Conservation (phyloP, 2,797 vertebrate species). For the Bufotes viridis region DNA sequence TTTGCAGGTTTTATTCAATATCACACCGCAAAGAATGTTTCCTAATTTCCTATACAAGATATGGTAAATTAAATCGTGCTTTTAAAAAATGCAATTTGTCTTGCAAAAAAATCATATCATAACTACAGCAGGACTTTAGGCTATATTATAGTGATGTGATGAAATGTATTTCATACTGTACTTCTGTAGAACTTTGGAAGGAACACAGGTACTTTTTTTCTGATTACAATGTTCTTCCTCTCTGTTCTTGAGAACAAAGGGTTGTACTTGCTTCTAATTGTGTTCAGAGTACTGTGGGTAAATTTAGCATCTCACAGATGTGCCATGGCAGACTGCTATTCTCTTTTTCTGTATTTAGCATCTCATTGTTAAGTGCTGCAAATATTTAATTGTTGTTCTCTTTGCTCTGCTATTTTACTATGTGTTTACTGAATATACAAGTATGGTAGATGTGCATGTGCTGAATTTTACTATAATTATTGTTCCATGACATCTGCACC, state of each 20-base stretch:
- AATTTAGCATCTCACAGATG: slow-evolving; percentile 57
- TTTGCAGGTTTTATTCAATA: too few species aligned
- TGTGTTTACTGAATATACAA: slow-evolving; percentile 27
- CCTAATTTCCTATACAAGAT: too few species aligned
- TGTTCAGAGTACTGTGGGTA: slow-evolving; percentile 44
- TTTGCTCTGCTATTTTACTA: slow-evolving; percentile 17
- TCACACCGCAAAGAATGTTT: too few species aligned
- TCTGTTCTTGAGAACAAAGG: slow-evolving; percentile 48
- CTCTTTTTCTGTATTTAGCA: slow-evolving; percentile 47
- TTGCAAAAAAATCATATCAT: not conserved
- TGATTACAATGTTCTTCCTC: slow-evolving; percentile 41
- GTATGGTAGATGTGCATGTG: not conserved
- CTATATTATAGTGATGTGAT: not conserved
- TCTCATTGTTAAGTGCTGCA: slow-evolving; percentile 38
- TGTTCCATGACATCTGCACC: not conserved
- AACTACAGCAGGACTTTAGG: not conserved
- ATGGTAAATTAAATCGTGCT: too few species aligned
- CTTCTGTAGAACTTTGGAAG: not conserved
- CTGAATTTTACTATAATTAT: not conserved
- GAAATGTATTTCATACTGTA: not conserved
- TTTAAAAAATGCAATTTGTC: too few species aligned
- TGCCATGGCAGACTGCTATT: slow-evolving; percentile 54
- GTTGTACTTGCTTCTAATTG: slow-evolving; percentile 50
- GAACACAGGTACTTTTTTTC: slow-evolving; percentile 31
- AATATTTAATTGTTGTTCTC: slow-evolving; percentile 34